Evolutionary conservation across 2,888 invertebrate genomes (phyloP).

Genomic region (Epistrophe grossulariae): DNA sequence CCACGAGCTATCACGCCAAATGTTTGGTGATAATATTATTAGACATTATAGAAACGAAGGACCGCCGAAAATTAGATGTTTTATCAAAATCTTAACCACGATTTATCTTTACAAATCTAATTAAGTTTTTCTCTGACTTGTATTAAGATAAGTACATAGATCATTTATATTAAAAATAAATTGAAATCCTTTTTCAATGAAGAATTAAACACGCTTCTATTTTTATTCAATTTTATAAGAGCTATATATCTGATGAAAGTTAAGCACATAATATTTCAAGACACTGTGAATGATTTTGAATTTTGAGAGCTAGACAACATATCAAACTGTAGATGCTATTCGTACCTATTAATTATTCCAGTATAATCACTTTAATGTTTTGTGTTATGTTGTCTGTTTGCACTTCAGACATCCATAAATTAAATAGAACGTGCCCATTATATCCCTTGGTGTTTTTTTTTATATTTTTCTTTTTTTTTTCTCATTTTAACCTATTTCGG

Average conservation of each 20-base stretch:
- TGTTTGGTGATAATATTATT: too few species aligned
- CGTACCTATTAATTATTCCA: not conserved
- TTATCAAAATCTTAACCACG: too few species aligned
- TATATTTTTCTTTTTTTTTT: not conserved
- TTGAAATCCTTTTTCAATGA: too few species aligned
- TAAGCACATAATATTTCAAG: not conserved
- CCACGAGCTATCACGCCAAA: too few species aligned
- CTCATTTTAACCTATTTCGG: not conserved
- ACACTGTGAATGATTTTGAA: not conserved
- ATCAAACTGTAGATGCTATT: not conserved
- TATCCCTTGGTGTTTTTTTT: not conserved
- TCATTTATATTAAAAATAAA: too few species aligned
- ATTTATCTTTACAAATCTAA: too few species aligned
- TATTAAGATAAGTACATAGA: too few species aligned
- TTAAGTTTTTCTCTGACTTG: too few species aligned
- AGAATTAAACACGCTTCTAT: not conserved
- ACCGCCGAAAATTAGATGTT: too few species aligned
- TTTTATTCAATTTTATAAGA: not conserved
- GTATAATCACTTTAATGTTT: not conserved
- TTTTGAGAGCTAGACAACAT: not conserved
- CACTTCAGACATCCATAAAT: conserved; percentile 6
- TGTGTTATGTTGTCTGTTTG: not conserved
- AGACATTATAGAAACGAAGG: too few species aligned
- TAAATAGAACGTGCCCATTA: not conserved
- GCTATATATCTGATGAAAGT: not conserved